Conservation (phyloP, 1,140 invertebrate genomes). For the Harpegnathos saltator region DNA sequence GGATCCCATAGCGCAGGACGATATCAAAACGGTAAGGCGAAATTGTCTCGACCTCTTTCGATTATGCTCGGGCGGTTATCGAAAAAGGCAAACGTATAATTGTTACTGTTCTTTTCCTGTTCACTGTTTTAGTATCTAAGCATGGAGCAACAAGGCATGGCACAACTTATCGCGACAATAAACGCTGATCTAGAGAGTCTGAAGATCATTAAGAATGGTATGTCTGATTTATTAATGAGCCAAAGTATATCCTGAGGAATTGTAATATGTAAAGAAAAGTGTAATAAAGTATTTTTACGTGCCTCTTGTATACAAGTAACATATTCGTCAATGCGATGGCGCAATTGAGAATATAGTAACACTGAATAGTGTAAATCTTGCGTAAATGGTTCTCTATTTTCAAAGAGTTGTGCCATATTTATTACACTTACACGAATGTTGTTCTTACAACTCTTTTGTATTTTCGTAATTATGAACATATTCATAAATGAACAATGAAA, state of each 20-base stretch:
- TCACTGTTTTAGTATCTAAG: conserved; percentile 88
- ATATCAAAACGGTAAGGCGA: conserved; percentile 87
- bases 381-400: neutral
- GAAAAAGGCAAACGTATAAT: neutral
- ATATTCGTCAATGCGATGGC: conserved; percentile 10
- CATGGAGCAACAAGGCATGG: conserved; percentile 94
- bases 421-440: conserved; percentile 35
- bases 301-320: conserved; percentile 17
- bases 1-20: conserved; percentile 88
- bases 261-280: conserved; percentile 61
- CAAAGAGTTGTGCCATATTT: conserved; percentile 53
- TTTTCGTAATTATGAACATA: neutral
- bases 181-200: conserved; percentile 91
- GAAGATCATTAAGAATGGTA: conserved; percentile 92
- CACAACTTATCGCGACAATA: conserved; percentile 92
- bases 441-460: conserved; percentile 27
- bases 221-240: conserved; percentile 86
- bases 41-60: neutral
- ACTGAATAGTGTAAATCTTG: neutral
- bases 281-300: conserved; percentile 48
- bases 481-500: conserved; percentile 1
- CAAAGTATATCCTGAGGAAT: conserved; percentile 75
- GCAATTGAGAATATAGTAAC: conserved; percentile 3
- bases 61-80: too few relatives aligned
- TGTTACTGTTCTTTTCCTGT: conserved; percentile 4